These are phyloP conservation scores for Microtus ochrogaster DNA, from an alignment of 2,113 vertebrate species.

Conservation along the genomic window DNA sequence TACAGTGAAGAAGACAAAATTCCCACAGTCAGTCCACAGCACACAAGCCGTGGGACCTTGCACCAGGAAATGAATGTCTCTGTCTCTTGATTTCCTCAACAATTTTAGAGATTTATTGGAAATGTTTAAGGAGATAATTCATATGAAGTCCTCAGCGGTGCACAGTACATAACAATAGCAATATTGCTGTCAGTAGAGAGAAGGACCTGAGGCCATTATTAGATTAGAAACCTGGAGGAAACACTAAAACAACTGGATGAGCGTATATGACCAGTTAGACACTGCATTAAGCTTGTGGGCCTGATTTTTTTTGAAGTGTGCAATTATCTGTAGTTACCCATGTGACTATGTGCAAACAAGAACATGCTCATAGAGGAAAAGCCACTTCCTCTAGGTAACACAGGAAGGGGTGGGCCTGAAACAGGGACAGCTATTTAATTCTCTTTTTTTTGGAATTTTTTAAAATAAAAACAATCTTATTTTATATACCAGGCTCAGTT, in stretches of 20 bases:
- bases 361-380: background rate
- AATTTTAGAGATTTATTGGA: background rate
- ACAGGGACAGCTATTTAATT: background rate
- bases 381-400: background rate
- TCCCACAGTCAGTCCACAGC: background rate
- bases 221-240: background rate
- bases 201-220: slow-evolving; percentile 18
- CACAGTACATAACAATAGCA: background rate
- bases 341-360: background rate
- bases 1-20: too few relatives aligned
- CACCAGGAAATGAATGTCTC: background rate
- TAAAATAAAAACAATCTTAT: too few relatives aligned
- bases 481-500: too few relatives aligned
- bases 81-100: background rate
- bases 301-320: slow-evolving; percentile 4
- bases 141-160: background rate
- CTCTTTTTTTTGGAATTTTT: too few relatives aligned
- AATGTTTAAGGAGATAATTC: slow-evolving; percentile 40
- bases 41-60: background rate
- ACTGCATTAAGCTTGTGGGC: background rate
- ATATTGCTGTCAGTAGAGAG: background rate
- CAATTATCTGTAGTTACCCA: background rate
- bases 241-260: slow-evolving; percentile 33
- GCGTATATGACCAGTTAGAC: background rate
- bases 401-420: background rate